Evolutionary conservation across 2,888 invertebrate species (phyloP), one percentile per base, ranked within the genome.

Genomic region (Nesidiocoris tenuis): DNA sequence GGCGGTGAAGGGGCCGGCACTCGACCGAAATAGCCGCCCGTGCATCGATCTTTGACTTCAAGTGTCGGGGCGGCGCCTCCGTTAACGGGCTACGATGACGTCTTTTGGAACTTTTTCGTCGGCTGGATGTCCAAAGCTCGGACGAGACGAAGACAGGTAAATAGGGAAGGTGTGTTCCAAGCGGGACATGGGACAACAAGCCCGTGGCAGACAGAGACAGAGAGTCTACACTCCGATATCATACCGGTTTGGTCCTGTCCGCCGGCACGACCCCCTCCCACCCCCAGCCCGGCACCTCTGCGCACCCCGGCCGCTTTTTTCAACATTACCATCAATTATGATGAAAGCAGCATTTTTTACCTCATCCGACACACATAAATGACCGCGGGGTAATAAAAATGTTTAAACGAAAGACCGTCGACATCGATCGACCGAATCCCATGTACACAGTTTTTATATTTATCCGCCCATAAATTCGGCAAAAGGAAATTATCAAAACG

Each of bases 51-150:
- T n/a, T n/a, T n/a, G n/a, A n/a, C n/a, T n/a, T n/a, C n/a, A n/a
- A n/a, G n/a, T n/a, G n/a, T n/a, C n/a, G n/a, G n/a, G 55, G 67
- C 55, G 67, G 67, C 67, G 67, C 67, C 67, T 55, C 67, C 23
- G 54, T 5, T 67, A 67, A 67, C 67, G 67, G 39, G 67, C 55
- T 67, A 54, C 67, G 55, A 55, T 67, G 67, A 67, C 67, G 55
- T 56, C 67, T 55, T 39, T 39, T n/a, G 67, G 56, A 21, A 21
- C 19, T 56, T 67, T 65, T 67, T 67, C 56, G 56, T 39, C 17
- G n/a, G n/a, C 39, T 39, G 5, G 39, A 39, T 39, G 3, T 39
- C 39, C 12, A 39, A 39, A 3, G 39, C 39, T 19, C 3, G 21
- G 16, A 16, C 56, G 67, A 16, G 55, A 56, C 67, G 22, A 55